Base-by-base conservation (phyloP, 2,113 vertebrate genomes). In the Perca flavescens region DNA sequence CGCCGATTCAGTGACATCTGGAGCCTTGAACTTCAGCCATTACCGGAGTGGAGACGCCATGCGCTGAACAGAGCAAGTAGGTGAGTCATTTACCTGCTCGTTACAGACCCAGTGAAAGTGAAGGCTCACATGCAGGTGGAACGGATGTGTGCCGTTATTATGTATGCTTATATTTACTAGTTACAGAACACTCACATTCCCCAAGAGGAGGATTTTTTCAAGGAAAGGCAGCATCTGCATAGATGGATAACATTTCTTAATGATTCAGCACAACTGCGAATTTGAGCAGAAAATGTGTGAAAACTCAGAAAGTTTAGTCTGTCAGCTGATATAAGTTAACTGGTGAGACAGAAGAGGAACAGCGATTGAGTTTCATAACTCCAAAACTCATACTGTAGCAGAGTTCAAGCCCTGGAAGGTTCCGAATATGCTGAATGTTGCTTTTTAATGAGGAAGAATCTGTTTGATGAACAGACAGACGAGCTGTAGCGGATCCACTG, bases 261-360 rank as follows among this genome's bases (percentile, higher is more conserved):
- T 46, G 3, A 62, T 13, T 54, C 19, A 56, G 21, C 17, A 25
- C 46, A 22, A 19, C 13, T 31, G 61, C 14, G 1, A 36, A 34
- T 63, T 3, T 36, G n/a, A 40, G 16, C 49, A 46, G 15, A 28
- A 10, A 22, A 8, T 19, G 28, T 64, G 60, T 43, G n/a, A 22
- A 21, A 43, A 31, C 6, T 21, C 22, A 60, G 6, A 34, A 25
- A 11, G 3, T 46, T 53, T 14, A 16, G 53, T 22, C 7, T 49
- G 17, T 68, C 62, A 82, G 73, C 58, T 77, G 75, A 80, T 69
- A n/a, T 63, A 4, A 43, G 65, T 68, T 21, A 22, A n/a, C 34
- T 43, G 14, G 12, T 19, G 52, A 69, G 56, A 69, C 22, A 70
- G 46, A 86, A 82, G 83, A 84, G 79, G 84, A 88, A 88, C 21